Percentiles rank a stretch among this genome's conserved stretches.
These are phyloP conservation scores for Linepithema humile DNA, from an alignment of 1,140 invertebrate species.

Conservation along the genomic window DNA sequence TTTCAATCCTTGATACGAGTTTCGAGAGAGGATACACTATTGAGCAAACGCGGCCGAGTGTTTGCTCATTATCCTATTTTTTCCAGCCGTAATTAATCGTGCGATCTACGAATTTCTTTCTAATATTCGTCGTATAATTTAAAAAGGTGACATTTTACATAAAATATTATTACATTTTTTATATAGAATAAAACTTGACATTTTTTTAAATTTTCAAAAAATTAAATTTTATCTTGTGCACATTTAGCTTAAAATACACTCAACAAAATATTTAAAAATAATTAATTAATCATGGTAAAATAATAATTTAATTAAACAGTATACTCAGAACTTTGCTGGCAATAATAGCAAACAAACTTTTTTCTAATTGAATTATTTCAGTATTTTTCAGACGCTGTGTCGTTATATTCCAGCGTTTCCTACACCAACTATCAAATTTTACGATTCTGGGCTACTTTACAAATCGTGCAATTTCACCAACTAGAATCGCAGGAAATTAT, in stretches of 20 bases:
- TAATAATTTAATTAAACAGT: slow-evolving; percentile 12
- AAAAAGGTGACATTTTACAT: neutral
- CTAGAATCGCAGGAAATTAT: slow-evolving; percentile 46
- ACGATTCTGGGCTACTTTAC: slow-evolving; percentile 19
- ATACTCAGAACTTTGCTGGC: slow-evolving; percentile 54
- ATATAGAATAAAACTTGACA: neutral
- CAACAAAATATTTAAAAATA: neutral
- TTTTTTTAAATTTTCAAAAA: too few relatives aligned
- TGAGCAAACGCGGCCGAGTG: neutral
- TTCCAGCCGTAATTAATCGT: neutral
- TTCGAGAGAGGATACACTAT: neutral
- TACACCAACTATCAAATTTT: slow-evolving; percentile 68
- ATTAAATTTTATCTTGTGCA: neutral
- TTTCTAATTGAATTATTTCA: slow-evolving; percentile 62
- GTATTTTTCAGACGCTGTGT: slow-evolving; percentile 49
- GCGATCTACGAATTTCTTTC: neutral
- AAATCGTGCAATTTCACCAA: neutral
- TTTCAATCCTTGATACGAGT: slow-evolving; percentile 14
- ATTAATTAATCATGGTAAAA: neutral
- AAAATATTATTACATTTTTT: neutral
- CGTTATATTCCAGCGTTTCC: slow-evolving; percentile 19
- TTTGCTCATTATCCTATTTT: neutral
- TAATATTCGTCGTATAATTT: slow-evolving; percentile 3
- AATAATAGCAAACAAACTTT: slow-evolving; percentile 61
- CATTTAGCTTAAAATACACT: neutral